phyloP scores from a whole-genome alignment of 2,113 vertebrate genomes.

The Narcine bancroftii region DNA sequence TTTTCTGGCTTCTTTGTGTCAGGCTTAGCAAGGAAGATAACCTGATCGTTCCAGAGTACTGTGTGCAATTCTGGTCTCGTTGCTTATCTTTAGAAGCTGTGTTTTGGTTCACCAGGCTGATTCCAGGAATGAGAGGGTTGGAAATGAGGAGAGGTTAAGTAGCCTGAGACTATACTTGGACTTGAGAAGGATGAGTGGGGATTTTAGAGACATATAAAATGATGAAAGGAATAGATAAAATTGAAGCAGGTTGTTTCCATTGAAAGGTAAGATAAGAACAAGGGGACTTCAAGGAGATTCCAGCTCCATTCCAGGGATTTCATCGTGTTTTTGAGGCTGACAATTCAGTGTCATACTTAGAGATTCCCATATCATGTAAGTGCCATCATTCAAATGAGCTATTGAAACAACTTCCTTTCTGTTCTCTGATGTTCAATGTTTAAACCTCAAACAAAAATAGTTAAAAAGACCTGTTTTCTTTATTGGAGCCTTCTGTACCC shows the following conservation, averaged over 20 bases:
- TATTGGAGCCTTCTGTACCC: not conserved
- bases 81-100: too few species aligned
- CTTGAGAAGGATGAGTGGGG: too few species aligned
- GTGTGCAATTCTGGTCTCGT: too few species aligned
- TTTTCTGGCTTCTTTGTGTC: not conserved
- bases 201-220: too few species aligned
- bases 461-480: not conserved
- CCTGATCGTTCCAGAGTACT: not conserved
- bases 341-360: not conserved
- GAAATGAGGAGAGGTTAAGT: too few species aligned
- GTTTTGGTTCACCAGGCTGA: too few species aligned
- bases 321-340: not conserved
- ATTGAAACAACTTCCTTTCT: not conserved
- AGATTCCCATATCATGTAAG: not conserved
- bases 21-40: not conserved
- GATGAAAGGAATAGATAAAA: too few species aligned
- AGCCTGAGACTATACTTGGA: too few species aligned
- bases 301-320: not conserved
- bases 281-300: too few species aligned
- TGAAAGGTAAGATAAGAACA: too few species aligned
- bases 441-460: not conserved
- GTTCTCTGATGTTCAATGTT: not conserved
- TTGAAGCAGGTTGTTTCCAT: too few species aligned
- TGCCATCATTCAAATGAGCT: not conserved
- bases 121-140: too few species aligned